Evolutionary conservation across 2,888 invertebrate species (phyloP).

Genomic region (Choreutis nemorana): DNA sequence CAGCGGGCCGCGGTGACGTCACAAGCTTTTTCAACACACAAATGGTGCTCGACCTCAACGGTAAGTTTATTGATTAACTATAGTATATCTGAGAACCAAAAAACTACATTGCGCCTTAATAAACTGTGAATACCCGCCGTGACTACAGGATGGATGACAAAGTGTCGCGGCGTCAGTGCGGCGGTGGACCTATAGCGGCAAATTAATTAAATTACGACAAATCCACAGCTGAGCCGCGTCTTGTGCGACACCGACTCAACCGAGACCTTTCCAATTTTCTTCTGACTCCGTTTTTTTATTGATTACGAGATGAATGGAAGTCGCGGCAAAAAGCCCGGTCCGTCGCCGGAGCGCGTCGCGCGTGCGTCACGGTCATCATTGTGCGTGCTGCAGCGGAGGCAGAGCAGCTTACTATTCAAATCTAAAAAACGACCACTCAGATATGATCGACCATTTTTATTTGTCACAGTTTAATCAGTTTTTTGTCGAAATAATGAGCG

Average conservation of each 20-base stretch:
- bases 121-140: too few species aligned
- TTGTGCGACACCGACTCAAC: conserved; percentile 34
- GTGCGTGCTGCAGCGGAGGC: conserved; percentile 2
- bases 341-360: conserved; percentile 21
- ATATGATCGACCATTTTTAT: conserved; percentile 20
- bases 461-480: too few species aligned
- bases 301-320: conserved; percentile 55
- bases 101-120: too few species aligned
- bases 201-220: conserved; percentile 53
- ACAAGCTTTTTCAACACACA: conserved; percentile 57
- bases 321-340: conserved; percentile 19
- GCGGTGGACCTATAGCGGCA: conserved; percentile 43
- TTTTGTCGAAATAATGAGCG: too few species aligned
- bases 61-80: too few species aligned
- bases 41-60: conserved; percentile 61
- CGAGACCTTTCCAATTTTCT: conserved; percentile 56
- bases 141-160: too few species aligned
- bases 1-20: conserved; percentile 61
- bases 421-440: conserved; percentile 19
- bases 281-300: conserved; percentile 49
- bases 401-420: conserved; percentile 29
- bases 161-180: conserved; percentile 17
- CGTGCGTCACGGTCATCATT: conserved; percentile 37
- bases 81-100: too few species aligned
- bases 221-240: conserved; percentile 34